These are phyloP conservation scores for Alviniconcha strummeri DNA, from an alignment of 2,888 invertebrate species.

Conservation along the genomic window DNA sequence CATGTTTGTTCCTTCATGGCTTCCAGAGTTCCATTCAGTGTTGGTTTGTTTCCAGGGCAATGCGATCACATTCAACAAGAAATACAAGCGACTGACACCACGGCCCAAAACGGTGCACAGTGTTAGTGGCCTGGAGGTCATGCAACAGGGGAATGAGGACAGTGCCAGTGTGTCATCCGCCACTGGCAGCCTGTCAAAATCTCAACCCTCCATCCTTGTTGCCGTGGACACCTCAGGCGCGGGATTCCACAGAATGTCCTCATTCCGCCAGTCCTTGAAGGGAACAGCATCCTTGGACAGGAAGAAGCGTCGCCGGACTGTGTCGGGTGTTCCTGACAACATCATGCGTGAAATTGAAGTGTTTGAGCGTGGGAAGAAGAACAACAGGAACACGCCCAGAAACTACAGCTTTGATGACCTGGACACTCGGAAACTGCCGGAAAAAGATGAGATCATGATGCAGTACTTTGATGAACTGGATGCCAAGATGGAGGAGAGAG, in stretches of 20 bases:
- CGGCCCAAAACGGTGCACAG: slow-evolving; percentile 59
- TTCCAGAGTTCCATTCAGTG: too few species aligned
- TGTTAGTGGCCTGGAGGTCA: slow-evolving; percentile 45
- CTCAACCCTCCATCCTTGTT: slow-evolving; percentile 85
- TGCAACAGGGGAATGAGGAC: slow-evolving; percentile 40
- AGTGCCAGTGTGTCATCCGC: slow-evolving; percentile 26
- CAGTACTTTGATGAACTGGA: slow-evolving; percentile 65
- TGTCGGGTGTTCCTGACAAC: slow-evolving; percentile 64
- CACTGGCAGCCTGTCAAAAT: slow-evolving; percentile 43
- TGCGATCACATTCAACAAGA: slow-evolving; percentile 56
- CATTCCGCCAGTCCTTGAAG: slow-evolving; percentile 83
- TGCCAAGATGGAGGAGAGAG: slow-evolving; percentile 61
- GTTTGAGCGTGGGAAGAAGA: slow-evolving; percentile 56
- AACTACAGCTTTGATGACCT: slow-evolving; percentile 64
- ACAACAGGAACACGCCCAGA: slow-evolving; percentile 48
- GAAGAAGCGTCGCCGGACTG: slow-evolving; percentile 58
- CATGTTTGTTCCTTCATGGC: too few species aligned
- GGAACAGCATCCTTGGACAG: slow-evolving; percentile 30
- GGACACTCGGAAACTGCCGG: slow-evolving; percentile 40
- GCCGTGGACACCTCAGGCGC: slow-evolving; percentile 91
- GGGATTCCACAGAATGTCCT: slow-evolving; percentile 92
- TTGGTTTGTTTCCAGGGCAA: slow-evolving; percentile 41
- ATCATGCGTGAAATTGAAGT: slow-evolving; percentile 61
- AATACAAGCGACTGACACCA: slow-evolving; percentile 55
- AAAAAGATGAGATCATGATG: slow-evolving; percentile 57